A percentile compares a stretch with the other conserved stretches of the same genome.
These are phyloP conservation scores for Lasioglossum calceatum DNA, from an alignment of 2,888 invertebrate species.

Conservation along the genomic window DNA sequence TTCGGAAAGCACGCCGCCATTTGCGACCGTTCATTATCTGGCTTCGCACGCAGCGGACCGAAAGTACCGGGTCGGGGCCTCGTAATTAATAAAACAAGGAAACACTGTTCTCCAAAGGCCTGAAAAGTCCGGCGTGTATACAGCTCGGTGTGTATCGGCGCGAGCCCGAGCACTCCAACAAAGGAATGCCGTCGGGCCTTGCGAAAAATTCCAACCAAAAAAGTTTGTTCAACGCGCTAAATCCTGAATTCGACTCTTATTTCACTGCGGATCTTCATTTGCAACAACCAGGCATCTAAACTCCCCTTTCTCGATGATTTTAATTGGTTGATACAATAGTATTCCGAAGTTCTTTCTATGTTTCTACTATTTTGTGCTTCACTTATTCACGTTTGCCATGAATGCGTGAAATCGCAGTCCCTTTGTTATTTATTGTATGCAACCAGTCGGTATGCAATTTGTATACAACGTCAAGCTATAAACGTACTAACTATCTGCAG, in stretches of 20 bases:
- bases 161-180: background rate
- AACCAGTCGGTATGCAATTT: background rate
- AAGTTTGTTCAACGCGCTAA: background rate
- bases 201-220: background rate
- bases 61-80: background rate
- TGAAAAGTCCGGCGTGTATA: background rate
- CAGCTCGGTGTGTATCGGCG: background rate
- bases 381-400: background rate
- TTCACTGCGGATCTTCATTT: background rate
- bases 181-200: background rate
- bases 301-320: background rate
- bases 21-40: conserved; percentile 24
- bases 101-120: background rate
- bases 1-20: background rate
- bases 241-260: background rate
- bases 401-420: background rate
- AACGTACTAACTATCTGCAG: background rate
- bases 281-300: background rate
- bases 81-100: conserved; percentile 12
- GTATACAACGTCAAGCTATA: background rate
- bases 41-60: conserved; percentile 6
- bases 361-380: background rate
- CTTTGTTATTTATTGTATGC: background rate
- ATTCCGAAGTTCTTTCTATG: background rate
- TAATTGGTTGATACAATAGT: background rate